Evolutionary conservation across 1,140 invertebrate species (phyloP), one percentile per base, ranked within the genome.

Genomic region (Portunus trituberculatus): DNA sequence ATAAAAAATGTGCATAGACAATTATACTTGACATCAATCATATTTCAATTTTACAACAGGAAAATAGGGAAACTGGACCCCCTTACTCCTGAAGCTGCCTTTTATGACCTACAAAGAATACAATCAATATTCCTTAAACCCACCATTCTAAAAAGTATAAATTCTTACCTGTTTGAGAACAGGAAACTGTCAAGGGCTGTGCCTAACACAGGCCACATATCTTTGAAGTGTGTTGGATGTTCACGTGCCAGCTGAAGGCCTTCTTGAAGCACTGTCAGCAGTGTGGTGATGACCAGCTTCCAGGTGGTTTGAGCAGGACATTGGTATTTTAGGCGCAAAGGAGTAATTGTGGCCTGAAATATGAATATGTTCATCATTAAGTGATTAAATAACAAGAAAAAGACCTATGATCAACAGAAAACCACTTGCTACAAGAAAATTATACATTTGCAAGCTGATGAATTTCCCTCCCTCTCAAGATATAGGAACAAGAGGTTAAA

Each of bases 111-210:
- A 39, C 39, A 39, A 39, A 6, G 39, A 39, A 39, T 39, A 39
- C 39, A 39, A 39, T 39, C 39, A 39, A 39, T 39, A 39, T 39
- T 39, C 39, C 39, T 39, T 39, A 1, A 39, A 39, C 39, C 39
- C 39, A 39, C 1, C 39, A 20, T 59, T 59, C 52, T 59, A 20
- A 39, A 93, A 95, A 89, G 96, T 96, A 96, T 92, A 67, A 39
- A 95, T 95, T 96, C 96, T 96, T 97, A 98, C 98, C 97, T 98
- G 96, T 97, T 98, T 39, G 98, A 98, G 97, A 99, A 99, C 89
- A 99, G 97, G 97, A 99, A 99, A 86, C 99, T 98, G 96, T 99
- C 99, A 20, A 99, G 97, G 0, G 99, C 98, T 92, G 98, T 97
- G 0, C 98, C 98, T 84, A 99, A 97, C 96, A 98, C 98, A 52